Base-by-base conservation (phyloP, 1,140 invertebrate genomes). In the Laupala kohalensis region DNA sequence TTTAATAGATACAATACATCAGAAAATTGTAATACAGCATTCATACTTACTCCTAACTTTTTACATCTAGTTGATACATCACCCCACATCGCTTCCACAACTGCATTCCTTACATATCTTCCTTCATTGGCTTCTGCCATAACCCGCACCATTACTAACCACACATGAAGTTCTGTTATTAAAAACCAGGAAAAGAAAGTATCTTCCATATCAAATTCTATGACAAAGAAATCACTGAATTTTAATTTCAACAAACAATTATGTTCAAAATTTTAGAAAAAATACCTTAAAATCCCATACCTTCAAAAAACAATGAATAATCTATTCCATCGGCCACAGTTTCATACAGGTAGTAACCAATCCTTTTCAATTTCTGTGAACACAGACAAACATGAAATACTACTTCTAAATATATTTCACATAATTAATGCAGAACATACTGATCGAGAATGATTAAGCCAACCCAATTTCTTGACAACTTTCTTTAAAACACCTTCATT, bases 141-240 rank as follows among this genome's bases (percentile, higher is more conserved):
- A 6, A 87, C 84, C 64, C 92, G 83, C 19, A 88, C 84, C 77
- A 89, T 81, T 9, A 94, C 75, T 82, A 95, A 86, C 93, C 93
- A 95, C 1, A 94, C 84, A 79, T 95, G 92, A 23, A 95, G 80
- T 79, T 94, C 92, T 3, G 90, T 92, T 3, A 94, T 81, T 3
- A 88, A 77, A 79, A 93, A 95, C 92, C 92, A 94, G 1, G 92
- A 92, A 74, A 86, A 85, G 78, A 92, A 92, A 30, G 91, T 92
- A 75, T 95, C 92, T 25, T 86, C 83, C 77, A 94, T 79, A 64
- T 89, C 81, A 71, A 90, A 88, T 77, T 86, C 86, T 83, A 82
- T 76, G 81, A 89, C 86, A 80, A 75, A n/a, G n/a, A 62, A 69
- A 63, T 30, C n/a, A 37, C n/a, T 62, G 25, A 27, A 3, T 28